Base-by-base conservation (phyloP, 1,140 invertebrate species). In the Liolophura sinensis region DNA sequence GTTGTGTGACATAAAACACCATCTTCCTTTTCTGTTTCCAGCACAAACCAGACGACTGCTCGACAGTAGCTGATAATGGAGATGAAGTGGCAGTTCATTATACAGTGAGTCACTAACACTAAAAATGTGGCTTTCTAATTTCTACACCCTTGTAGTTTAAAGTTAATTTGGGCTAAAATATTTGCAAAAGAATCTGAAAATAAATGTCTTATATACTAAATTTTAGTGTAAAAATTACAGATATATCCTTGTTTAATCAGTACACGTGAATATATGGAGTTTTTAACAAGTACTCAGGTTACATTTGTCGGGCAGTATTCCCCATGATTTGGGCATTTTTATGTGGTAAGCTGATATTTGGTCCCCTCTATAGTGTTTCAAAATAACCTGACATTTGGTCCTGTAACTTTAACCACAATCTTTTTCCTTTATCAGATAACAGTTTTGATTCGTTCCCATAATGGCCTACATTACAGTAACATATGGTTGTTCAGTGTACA, bases 61-160 rank as follows among this genome's bases (percentile, higher is more conserved):
- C 60, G 11, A 22, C 40, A 22, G 6, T 57, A 46, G 69, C 69
- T 15, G 69, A 62, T 14, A 57, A 49, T 64, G 69, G 69, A 50
- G 69, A 71, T 40, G 31, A 68, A 51, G 66, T 71, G 16, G 51
- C 65, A 18, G 65, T 71, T 0, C 69, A 71, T 51, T 71, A 71
- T 55, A 71, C 69, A 31, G 69, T 71, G 52, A 71, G 65, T 71
- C 24, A 46, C 18, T 16, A 24, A 24, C 56, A 16, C 20, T 62
- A 18, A 18, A n/a, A 62, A 16, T 20, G 1, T 54, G 20, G 51
- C 54, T 48, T 0, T 57, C 16, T 20, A n/a, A 15, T 57, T 57
- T 15, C 56, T 57, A n/a, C 1, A 0, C 1, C 15, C 1, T 24
- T 12, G 14, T 16, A 24, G 12, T 14, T 14, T 24, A 15, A 14